These are phyloP conservation scores for Podarcis raffonei DNA, from an alignment of 2,113 vertebrate species.

Conservation along the genomic window DNA sequence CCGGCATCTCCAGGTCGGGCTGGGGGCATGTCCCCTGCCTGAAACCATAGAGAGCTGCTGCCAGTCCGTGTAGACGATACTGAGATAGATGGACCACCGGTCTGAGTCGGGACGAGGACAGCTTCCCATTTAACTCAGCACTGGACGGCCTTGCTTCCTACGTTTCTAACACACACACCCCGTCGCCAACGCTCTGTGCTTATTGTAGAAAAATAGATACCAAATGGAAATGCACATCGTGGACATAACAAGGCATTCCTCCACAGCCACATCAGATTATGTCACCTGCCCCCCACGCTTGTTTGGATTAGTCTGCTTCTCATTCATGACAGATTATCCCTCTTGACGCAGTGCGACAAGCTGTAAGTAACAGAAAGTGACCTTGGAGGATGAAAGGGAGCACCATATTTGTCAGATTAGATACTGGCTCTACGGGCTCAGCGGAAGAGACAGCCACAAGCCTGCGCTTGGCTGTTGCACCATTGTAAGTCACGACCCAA, in stretches of 20 bases:
- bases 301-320: slow-evolving; percentile 66
- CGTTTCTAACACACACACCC: not conserved
- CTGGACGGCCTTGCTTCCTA: too few relatives aligned
- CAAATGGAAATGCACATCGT: slow-evolving; percentile 48
- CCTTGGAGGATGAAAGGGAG: slow-evolving; percentile 65
- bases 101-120: not conserved
- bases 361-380: slow-evolving; percentile 72
- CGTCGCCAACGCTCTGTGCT: not conserved
- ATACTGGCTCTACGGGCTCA: slow-evolving; percentile 45
- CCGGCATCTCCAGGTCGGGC: not conserved
- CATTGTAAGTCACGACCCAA: not conserved
- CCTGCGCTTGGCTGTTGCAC: slow-evolving; percentile 19
- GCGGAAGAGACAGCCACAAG: slow-evolving; percentile 43
- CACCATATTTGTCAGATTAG: slow-evolving; percentile 66
- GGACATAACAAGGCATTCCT: slow-evolving; percentile 60
- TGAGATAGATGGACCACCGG: not conserved
- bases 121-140: too few relatives aligned
- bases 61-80: too few relatives aligned
- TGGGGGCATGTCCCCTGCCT: not conserved
- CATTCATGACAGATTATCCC: slow-evolving; percentile 57
- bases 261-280: slow-evolving; percentile 68
- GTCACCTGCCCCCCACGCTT: slow-evolving; percentile 58
- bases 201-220: slow-evolving; percentile 37
- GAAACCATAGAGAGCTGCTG: not conserved
- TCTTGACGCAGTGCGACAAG: slow-evolving; percentile 66